A percentile compares a stretch with the other conserved stretches of the same genome.
These are phyloP conservation scores for Troglohyphantes excavatus DNA, from an alignment of 2,888 invertebrate species.

Conservation along the genomic window DNA sequence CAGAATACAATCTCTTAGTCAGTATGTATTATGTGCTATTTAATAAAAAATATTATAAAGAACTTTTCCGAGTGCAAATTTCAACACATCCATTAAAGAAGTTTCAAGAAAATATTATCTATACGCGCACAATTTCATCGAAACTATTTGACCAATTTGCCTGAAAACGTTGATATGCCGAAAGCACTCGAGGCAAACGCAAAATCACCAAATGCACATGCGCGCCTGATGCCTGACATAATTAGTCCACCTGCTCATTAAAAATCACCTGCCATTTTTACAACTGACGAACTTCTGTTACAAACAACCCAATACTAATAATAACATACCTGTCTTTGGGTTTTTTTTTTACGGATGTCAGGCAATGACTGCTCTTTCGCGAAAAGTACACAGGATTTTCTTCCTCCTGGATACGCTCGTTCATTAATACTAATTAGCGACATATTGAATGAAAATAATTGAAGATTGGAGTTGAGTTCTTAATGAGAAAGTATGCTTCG, in stretches of 20 bases:
- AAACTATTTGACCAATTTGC: too few species aligned
- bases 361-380: constrained; percentile 22
- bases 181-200: too few species aligned
- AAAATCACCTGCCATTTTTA: not conserved
- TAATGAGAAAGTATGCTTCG: constrained; percentile 16
- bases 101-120: too few species aligned
- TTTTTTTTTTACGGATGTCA: not conserved
- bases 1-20: too few species aligned
- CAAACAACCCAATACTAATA: not conserved
- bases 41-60: too few species aligned
- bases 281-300: not conserved
- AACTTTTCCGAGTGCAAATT: too few species aligned
- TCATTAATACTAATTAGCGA: constrained; percentile 33
- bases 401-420: not conserved
- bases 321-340: not conserved
- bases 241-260: not conserved
- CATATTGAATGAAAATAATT: not conserved
- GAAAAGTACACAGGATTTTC: constrained; percentile 12
- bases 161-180: too few species aligned
- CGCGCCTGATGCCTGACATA: not conserved
- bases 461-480: not conserved
- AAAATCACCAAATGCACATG: not conserved
- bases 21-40: too few species aligned
- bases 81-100: too few species aligned
- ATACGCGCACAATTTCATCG: too few species aligned